Base-by-base conservation (phyloP, 1,140 invertebrate species). In the Zaprionus africanus region DNA sequence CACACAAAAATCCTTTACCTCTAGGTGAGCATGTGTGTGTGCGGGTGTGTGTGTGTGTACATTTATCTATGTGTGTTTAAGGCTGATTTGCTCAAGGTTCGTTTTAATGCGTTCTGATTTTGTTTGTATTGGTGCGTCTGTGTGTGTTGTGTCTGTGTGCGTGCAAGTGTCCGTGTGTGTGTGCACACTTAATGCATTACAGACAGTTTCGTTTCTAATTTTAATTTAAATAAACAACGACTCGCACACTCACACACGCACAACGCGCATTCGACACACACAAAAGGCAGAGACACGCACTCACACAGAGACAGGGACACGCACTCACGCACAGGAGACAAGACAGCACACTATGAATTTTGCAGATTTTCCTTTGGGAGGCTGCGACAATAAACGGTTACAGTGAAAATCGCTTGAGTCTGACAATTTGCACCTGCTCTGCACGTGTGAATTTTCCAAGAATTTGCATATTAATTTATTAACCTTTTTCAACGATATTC, bases 21-120 rank as follows among this genome's bases (percentile, higher is more conserved):
- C 79, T 69, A 79, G 77, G 68, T 78, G 64, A 58, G 65, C 56
- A 57, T 57, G 26, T 65, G 36, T 68, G 60, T 81, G 17, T 64
- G 58, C 22, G n/a, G n/a, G 22, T 57, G 58, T 53, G 34, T 68
- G 46, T 36, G 28, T 62, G 63, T 54, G 53, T 68, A 64, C 62
- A 46, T 77, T 34, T 78, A 51, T 81, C 65, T 58, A 58, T 80
- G 68, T 82, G 70, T 80, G 69, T 67, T 81, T 87, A 87, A 80
- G 79, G 83, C 71, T 86, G 69, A 87, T 82, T 86, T 86, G 69
- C 79, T 78, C 83, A 86, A 86, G 83, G 79, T 82, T 82, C 79
- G 73, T 80, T 86, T 82, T 78, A 83, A 86, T 87, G 72, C 83
- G 80, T 78, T 68, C 54, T 87, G 83, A 86, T 82, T 87, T 87